These are phyloP conservation scores for Macrosiphum euphorbiae DNA, from an alignment of 2,888 invertebrate species.

Conservation along the genomic window DNA sequence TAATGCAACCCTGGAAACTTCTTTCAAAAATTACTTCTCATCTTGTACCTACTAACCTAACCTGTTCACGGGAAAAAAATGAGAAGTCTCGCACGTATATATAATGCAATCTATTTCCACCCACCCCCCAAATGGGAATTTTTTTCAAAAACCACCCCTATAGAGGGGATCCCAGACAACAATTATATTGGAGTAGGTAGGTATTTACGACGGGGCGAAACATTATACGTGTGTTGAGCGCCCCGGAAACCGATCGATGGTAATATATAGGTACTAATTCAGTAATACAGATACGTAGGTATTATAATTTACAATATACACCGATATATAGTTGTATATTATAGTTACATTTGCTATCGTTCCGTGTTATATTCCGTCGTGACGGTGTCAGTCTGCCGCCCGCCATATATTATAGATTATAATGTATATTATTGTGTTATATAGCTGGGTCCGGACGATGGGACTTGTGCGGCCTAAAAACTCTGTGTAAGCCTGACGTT, in stretches of 20 bases:
- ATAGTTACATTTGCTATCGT: background rate
- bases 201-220: background rate
- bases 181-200: background rate
- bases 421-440: background rate
- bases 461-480: slow-evolving; percentile 9
- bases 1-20: too few species aligned
- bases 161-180: background rate
- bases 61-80: background rate
- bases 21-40: too few species aligned
- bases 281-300: background rate
- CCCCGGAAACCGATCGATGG: background rate
- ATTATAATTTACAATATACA: background rate
- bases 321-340: background rate
- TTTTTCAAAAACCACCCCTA: too few species aligned
- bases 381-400: background rate
- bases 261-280: background rate
- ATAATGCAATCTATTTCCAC: background rate
- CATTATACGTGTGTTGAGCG: background rate
- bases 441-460: background rate
- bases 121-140: background rate
- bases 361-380: background rate
- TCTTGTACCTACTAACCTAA: too few species aligned
- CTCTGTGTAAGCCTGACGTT: background rate
- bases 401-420: slow-evolving; percentile 1
- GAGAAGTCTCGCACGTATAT: background rate